Conservation (phyloP, 1,140 invertebrate genomes). For the Cecropterus lyciades region DNA sequence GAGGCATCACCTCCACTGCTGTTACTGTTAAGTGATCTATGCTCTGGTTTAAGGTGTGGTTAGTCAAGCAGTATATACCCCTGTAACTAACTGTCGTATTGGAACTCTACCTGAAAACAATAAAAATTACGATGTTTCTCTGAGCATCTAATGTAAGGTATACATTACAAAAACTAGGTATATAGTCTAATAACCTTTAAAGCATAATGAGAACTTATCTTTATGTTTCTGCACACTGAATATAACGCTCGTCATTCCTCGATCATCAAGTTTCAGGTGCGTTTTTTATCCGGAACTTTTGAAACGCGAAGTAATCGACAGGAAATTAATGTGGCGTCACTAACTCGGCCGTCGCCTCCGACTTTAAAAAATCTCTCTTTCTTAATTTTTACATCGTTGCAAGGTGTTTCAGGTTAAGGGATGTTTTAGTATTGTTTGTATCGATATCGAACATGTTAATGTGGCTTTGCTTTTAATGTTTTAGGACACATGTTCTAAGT, state of each 20-base stretch:
- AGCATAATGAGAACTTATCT: not conserved
- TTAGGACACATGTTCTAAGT: too few relatives aligned
- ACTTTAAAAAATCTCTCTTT: slow-evolving; percentile 77
- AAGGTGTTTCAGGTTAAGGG: slow-evolving; percentile 67
- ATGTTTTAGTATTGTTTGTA: slow-evolving; percentile 19
- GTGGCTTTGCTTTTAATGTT: too few relatives aligned
- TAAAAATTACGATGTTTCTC: too few relatives aligned
- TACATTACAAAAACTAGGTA: too few relatives aligned
- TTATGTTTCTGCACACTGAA: slow-evolving; percentile 3
- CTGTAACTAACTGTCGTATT: too few relatives aligned
- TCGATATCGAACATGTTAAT: slow-evolving; percentile 32
- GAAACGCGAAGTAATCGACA: slow-evolving; percentile 63
- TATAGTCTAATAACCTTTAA: too few relatives aligned
- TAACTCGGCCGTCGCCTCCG: slow-evolving; percentile 70
- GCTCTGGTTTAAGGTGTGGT: too few relatives aligned
- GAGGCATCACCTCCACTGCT: too few relatives aligned
- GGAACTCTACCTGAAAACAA: too few relatives aligned
- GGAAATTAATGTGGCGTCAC: slow-evolving; percentile 80
- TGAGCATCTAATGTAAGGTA: too few relatives aligned
- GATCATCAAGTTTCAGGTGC: slow-evolving; percentile 56
- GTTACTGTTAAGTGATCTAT: too few relatives aligned
- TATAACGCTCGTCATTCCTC: slow-evolving; percentile 44
- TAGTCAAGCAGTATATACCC: too few relatives aligned
- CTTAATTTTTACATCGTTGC: slow-evolving; percentile 80
- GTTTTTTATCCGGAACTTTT: slow-evolving; percentile 46